These are phyloP conservation scores for Tetramorium simillimum DNA, from an alignment of 1,140 invertebrate species.

Conservation along the genomic window DNA sequence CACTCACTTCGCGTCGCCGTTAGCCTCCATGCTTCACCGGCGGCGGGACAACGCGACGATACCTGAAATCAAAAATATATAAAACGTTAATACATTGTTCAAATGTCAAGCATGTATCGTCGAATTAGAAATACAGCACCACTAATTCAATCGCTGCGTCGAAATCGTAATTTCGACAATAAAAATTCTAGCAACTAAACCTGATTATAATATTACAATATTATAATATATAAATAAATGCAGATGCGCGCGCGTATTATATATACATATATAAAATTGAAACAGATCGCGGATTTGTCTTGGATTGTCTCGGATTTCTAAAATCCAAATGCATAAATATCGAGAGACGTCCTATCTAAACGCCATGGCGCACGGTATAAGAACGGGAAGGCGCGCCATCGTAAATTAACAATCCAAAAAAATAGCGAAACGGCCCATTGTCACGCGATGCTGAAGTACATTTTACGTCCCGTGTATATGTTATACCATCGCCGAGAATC, in stretches of 20 bases:
- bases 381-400: not conserved
- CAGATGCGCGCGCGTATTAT: not conserved
- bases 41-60: not conserved
- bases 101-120: not conserved
- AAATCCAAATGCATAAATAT: slow-evolving; percentile 5
- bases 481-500: slow-evolving; percentile 24
- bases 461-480: not conserved
- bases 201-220: not conserved
- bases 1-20: slow-evolving; percentile 38
- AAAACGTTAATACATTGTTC: not conserved
- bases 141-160: not conserved
- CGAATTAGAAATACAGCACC: not conserved
- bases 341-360: not conserved
- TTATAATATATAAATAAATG: not conserved
- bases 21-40: slow-evolving; percentile 48
- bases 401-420: slow-evolving; percentile 49
- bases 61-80: slow-evolving; percentile 45
- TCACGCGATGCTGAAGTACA: slow-evolving; percentile 27
- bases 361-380: not conserved
- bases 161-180: not conserved
- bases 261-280: not conserved
- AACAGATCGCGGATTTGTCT: not conserved
- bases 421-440: not conserved
- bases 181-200: not conserved
- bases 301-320: not conserved